Percentiles rank a stretch among this genome's conserved stretches.
Evolutionary conservation across 1,140 invertebrate genomes (phyloP).

Genomic region (Rhynchophorus ferrugineus): DNA sequence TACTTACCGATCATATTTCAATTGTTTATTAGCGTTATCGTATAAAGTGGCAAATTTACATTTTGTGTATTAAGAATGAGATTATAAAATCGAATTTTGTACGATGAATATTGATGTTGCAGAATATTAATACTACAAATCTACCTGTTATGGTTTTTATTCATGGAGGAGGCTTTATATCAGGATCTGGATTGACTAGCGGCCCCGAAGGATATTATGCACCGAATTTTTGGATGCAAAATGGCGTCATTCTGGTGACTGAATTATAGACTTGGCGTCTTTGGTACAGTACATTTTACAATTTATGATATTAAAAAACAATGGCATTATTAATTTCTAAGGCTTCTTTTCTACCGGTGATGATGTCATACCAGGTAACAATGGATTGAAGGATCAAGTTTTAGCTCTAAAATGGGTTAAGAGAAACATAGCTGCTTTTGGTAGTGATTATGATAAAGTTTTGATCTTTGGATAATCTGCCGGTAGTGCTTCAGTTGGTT

Average conservation of each 20-base stretch:
- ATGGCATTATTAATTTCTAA: slow-evolving; percentile 24
- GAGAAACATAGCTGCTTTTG: slow-evolving; percentile 40
- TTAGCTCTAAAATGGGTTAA: slow-evolving; percentile 42
- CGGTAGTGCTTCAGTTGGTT: slow-evolving; percentile 38
- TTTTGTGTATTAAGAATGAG: no score
- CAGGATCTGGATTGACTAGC: neutral
- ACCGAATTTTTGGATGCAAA: slow-evolving; percentile 11
- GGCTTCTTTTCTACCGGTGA: slow-evolving; percentile 42
- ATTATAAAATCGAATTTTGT: no score
- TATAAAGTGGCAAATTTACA: no score
- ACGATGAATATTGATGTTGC: no score
- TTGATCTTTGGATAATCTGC: slow-evolving; percentile 45
- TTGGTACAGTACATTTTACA: slow-evolving; percentile 4
- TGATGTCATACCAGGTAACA: slow-evolving; percentile 42
- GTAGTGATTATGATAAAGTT: slow-evolving; percentile 42
- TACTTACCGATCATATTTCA: no score
- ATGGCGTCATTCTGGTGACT: slow-evolving; percentile 7
- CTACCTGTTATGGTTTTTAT: slow-evolving; percentile 12
- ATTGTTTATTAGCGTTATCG: no score
- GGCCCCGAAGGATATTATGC: neutral
- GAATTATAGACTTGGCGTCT: slow-evolving; percentile 15
- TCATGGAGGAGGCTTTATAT: slow-evolving; percentile 14
- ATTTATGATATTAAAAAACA: neutral
- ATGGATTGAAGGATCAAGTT: slow-evolving; percentile 43
- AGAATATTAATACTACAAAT: neutral